Evolutionary conservation across 2,888 invertebrate species (phyloP).

Genomic region (Mystacides longicornis): DNA sequence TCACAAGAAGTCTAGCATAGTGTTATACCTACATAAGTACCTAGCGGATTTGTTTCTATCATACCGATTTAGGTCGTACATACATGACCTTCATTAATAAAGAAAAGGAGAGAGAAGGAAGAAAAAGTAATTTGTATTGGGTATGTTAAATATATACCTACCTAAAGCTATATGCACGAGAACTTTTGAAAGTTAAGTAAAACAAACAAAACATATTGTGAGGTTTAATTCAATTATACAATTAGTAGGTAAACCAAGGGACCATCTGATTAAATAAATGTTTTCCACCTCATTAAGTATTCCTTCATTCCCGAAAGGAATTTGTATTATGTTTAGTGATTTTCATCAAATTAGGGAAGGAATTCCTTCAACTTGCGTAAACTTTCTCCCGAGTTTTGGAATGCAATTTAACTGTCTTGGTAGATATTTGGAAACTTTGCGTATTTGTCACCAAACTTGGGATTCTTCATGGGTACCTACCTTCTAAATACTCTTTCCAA

Average conservation of each 20-base stretch:
- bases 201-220: no score
- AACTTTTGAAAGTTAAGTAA: no score
- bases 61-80: no score
- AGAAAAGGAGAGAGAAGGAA: no score
- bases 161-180: no score
- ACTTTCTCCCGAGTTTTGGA: slow-evolving; percentile 22
- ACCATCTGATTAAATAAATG: slow-evolving; percentile 7
- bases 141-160: no score
- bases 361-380: slow-evolving; percentile 23
- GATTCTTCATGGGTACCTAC: slow-evolving; percentile 16
- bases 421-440: slow-evolving; percentile 25
- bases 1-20: no score
- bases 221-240: no score
- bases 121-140: no score
- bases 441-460: slow-evolving; percentile 26
- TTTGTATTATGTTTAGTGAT: slow-evolving; percentile 25
- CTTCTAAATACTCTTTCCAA: slow-evolving; percentile 5
- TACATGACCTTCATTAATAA: no score
- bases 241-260: background rate
- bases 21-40: no score
- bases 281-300: background rate
- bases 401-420: slow-evolving; percentile 27
- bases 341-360: slow-evolving; percentile 26
- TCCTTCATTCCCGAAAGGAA: slow-evolving; percentile 9
- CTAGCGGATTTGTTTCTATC: no score